Conservation (phyloP, 2,113 vertebrate genomes). For the Hiodon alosoides region DNA sequence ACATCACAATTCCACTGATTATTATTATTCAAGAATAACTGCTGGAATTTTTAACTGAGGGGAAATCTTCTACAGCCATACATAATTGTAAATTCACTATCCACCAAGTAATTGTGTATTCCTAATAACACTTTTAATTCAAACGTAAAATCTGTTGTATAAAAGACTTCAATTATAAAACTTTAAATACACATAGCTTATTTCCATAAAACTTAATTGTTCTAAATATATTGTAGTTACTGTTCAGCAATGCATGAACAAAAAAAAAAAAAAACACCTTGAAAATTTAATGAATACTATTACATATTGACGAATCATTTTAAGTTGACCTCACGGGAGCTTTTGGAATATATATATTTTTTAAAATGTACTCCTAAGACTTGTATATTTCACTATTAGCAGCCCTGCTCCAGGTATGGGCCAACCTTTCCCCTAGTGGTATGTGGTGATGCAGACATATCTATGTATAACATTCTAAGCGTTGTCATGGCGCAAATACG, state of each 20-base stretch:
- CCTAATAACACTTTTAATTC: conserved; percentile 71
- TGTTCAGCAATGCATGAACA: conserved; percentile 67
- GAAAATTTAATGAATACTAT: conserved; percentile 49
- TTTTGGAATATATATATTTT: conserved; percentile 33
- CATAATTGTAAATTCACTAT: conserved; percentile 58
- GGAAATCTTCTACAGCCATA: conserved; percentile 60
- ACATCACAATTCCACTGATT: conserved; percentile 72
- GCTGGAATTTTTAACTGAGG: conserved; percentile 78
- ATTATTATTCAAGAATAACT: conserved; percentile 79
- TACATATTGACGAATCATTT: conserved; percentile 48
- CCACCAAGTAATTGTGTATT: conserved; percentile 61
- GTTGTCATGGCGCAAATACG: too few relatives aligned
- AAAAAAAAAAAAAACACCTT: conserved; percentile 18
- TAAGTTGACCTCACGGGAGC: conserved; percentile 42
- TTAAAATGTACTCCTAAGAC: conserved; percentile 33
- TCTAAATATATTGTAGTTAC: conserved; percentile 58
- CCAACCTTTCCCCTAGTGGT: too few relatives aligned
- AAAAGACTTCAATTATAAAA: conserved; percentile 74
- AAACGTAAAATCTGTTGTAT: conserved; percentile 69
- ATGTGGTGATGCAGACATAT: too few relatives aligned
- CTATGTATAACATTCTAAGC: too few relatives aligned
- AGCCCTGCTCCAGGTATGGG: too few relatives aligned
- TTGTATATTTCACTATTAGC: conserved; percentile 24
- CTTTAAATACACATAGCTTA: conserved; percentile 72
- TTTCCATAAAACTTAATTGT: conserved; percentile 71